A percentile compares a stretch with the other conserved stretches of the same genome.
phyloP scores from a whole-genome alignment of 2,888 invertebrate genomes.

The Tillus elongatus region DNA sequence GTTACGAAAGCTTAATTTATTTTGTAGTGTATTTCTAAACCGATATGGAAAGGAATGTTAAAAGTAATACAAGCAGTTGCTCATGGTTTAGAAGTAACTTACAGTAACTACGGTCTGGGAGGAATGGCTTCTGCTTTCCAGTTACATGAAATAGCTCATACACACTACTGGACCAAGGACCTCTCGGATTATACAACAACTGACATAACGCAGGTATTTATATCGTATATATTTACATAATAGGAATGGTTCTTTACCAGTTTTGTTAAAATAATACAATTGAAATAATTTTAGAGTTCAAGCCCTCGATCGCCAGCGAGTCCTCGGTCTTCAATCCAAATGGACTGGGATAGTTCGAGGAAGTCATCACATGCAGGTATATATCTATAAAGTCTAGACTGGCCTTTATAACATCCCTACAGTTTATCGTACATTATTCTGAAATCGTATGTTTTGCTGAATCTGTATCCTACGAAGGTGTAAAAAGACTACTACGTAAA shows the following conservation, averaged over 20 bases:
- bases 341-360: slow-evolving; percentile 48
- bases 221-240: too few species aligned
- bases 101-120: slow-evolving; percentile 85
- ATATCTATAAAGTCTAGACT: slow-evolving; percentile 3
- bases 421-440: too few species aligned
- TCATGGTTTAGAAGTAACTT: slow-evolving; percentile 85
- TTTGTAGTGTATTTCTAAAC: slow-evolving; percentile 72
- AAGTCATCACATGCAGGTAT: slow-evolving; percentile 59
- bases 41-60: slow-evolving; percentile 94
- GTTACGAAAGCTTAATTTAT: too few species aligned
- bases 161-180: slow-evolving; percentile 94
- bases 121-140: slow-evolving; percentile 98
- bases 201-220: slow-evolving; percentile 33
- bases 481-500: too few species aligned
- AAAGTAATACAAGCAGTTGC: slow-evolving; percentile 84
- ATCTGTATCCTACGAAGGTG: too few species aligned
- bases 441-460: too few species aligned
- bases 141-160: slow-evolving; percentile 95
- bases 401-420: too few species aligned
- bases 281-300: slow-evolving; percentile 41
- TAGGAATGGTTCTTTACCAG: slow-evolving; percentile 2
- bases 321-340: slow-evolving; percentile 48
- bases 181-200: slow-evolving; percentile 51
- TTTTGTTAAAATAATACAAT: background rate
- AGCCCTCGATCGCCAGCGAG: slow-evolving; percentile 60